Conservation (phyloP, 2,888 invertebrate species). For the Thera britannica region DNA sequence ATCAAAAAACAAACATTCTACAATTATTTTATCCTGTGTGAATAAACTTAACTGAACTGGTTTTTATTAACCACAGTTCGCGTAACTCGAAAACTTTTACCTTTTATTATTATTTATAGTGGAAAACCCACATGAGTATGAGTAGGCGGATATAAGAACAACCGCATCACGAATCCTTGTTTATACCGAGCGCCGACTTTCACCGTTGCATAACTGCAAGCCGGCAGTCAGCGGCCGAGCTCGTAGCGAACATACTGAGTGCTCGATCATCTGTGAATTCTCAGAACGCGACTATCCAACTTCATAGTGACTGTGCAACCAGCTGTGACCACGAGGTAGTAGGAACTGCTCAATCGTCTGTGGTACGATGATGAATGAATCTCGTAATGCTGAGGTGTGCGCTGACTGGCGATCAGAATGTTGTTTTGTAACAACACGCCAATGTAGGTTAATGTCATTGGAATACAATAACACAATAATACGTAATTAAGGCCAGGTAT, state of each 20-base stretch:
- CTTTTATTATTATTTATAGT: conserved; percentile 20
- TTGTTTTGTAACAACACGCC: conserved; percentile 20
- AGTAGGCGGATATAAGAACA: conserved; percentile 38
- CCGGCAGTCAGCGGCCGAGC: conserved; percentile 27
- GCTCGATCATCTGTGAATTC: conserved; percentile 5
- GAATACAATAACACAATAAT: conserved; percentile 15
- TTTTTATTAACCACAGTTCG: conserved; percentile 8
- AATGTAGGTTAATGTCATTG: conserved; percentile 13
- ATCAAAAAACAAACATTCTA: too few species aligned
- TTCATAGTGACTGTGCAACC: conserved; percentile 8
- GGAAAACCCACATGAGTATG: conserved; percentile 40
- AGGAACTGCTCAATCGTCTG: conserved; percentile 5
- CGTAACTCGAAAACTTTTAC: conserved; percentile 26
- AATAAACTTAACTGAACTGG: background rate
- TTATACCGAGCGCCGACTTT: conserved; percentile 45
- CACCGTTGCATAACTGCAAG: conserved; percentile 41
- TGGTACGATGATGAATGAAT: conserved; percentile 25
- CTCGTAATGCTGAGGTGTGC: conserved; percentile 23
- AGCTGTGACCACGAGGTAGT: conserved; percentile 16
- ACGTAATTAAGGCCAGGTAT: background rate
- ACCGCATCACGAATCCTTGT: conserved; percentile 43
- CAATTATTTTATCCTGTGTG: too few species aligned
- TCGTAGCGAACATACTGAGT: conserved; percentile 4
- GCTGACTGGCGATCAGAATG: conserved; percentile 26
- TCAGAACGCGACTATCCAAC: background rate